Percentiles rank a stretch among this genome's conserved stretches.
These are phyloP conservation scores for Percopsis omiscomaycus DNA, from an alignment of 2,797 vertebrate species.

Conservation along the genomic window DNA sequence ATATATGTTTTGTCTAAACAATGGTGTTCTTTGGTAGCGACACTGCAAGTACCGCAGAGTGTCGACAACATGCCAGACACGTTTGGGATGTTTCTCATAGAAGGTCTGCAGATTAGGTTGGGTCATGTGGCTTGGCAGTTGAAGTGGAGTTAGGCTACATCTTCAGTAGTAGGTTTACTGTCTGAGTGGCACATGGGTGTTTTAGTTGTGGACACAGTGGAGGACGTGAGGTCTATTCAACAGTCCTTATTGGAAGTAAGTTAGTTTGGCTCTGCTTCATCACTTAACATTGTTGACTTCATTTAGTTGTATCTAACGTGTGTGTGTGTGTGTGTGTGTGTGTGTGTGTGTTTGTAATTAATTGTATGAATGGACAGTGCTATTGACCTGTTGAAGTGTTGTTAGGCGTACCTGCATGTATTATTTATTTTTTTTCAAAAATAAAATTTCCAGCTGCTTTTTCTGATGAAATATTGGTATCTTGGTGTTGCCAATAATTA, in stretches of 20 bases:
- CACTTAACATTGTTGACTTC: slow-evolving; percentile 6
- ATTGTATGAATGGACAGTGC: slow-evolving; percentile 9
- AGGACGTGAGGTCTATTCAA: slow-evolving; percentile 73
- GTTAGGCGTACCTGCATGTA: too few species aligned
- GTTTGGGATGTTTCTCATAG: slow-evolving; percentile 57
- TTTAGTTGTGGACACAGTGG: slow-evolving; percentile 68
- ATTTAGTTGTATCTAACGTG: too few species aligned
- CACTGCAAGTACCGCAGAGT: slow-evolving; percentile 40
- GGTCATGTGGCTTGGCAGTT: slow-evolving; percentile 28
- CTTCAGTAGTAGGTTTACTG: slow-evolving; percentile 33
- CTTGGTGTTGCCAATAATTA: too few species aligned
- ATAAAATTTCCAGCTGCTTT: too few species aligned
- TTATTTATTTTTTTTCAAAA: too few species aligned
- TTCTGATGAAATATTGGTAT: too few species aligned
- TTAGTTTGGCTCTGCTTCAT: slow-evolving; percentile 46
- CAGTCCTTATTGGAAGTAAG: slow-evolving; percentile 78
- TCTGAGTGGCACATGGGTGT: slow-evolving; percentile 58
- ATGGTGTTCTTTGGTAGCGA: slow-evolving; percentile 61
- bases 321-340: background rate
- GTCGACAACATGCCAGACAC: slow-evolving; percentile 55
- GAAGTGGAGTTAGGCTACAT: slow-evolving; percentile 14
- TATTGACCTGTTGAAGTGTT: too few species aligned
- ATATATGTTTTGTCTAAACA: slow-evolving; percentile 69
- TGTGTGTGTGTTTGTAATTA: background rate
- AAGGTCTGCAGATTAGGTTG: slow-evolving; percentile 35